Conservation (phyloP, 2,888 invertebrate species). For the Taphrorychus bicolor region DNA sequence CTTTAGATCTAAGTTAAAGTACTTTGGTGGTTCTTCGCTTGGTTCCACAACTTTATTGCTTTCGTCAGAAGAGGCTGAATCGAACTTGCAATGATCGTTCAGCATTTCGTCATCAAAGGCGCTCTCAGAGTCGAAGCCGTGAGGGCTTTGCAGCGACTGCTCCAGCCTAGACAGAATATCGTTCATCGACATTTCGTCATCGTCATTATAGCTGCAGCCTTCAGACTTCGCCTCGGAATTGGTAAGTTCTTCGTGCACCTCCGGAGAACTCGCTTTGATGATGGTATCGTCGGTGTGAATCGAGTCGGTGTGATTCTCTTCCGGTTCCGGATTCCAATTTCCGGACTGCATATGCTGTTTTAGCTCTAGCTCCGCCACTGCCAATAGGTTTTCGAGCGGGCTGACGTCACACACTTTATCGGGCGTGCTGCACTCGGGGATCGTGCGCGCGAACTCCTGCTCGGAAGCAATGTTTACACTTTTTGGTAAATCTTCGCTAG, state of each 20-base stretch:
- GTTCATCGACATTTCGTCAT: conserved; percentile 60
- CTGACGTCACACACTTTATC: conserved; percentile 58
- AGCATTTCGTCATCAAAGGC: conserved; percentile 31
- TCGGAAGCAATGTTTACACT: conserved; percentile 56
- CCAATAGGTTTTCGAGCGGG: conserved; percentile 69
- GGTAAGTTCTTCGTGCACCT: neutral
- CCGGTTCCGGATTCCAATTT: conserved; percentile 51
- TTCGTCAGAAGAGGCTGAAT: neutral
- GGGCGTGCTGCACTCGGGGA: conserved; percentile 51
- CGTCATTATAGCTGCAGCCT: conserved; percentile 58
- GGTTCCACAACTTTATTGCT: conserved; percentile 9
- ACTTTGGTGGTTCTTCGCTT: neutral
- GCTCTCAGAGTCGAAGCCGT: conserved; percentile 41
- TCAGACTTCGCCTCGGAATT: conserved; percentile 51
- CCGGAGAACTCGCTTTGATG: neutral
- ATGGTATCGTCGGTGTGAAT: neutral
- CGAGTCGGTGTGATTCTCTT: conserved; percentile 17
- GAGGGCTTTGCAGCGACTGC: conserved; percentile 64
- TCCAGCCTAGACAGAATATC: conserved; percentile 71
- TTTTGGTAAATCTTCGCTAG: conserved; percentile 38
- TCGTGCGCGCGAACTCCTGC: conserved; percentile 44
- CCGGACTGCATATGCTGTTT: conserved; percentile 64
- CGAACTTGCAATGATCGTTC: conserved; percentile 11
- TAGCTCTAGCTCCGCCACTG: conserved; percentile 70
- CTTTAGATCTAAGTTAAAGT: neutral